Evolutionary conservation across 2,113 vertebrate genomes (phyloP), one percentile per base, ranked within the genome.

Genomic region (Pteruthius melanotis): DNA sequence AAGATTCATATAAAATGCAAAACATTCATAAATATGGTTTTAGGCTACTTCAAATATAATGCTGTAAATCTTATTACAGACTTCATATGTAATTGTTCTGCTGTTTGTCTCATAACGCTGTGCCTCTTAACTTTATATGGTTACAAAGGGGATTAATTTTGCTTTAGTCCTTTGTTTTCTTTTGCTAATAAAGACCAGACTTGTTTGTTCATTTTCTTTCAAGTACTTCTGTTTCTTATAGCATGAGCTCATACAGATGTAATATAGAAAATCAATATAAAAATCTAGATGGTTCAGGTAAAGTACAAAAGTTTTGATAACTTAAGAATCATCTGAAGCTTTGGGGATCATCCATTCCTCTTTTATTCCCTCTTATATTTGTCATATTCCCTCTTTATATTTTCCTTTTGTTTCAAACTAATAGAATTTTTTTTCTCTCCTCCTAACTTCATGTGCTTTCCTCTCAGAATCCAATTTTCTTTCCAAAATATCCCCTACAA

Each of bases 101-200:
- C 76, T 96, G 77, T 96, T 96, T 94, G 91, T 97, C 95, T 97
- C 87, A 44, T 82, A 94, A 89, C 45, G 4, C 92, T 94, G 54
- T 88, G 94, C 81, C 93, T 94, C 94, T 94, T 94, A 96, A 90
- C 56, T 97, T 97, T 95, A 97, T 96, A 96, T 88, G 90, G 90
- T n/a, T 87, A 97, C 97, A 97, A 97, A 97, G 93, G 87, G 92
- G 96, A 97, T 97, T 97, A 95, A 97, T 97, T 97, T 97, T 95
- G 94, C 95, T 98, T 96, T 95, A 96, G 96, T 97, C 83, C 94
- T 97, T 97, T 94, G 90, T 96, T 96, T 97, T 95, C 84, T 70
- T 80, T 93, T 96, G 92, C 76, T 76, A 97, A 97, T 95, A 96
- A 96, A 93, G 96, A 90, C 93, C 96, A 97, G 97, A 97, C 96